Conservation (phyloP, 2,888 invertebrate species). For the Cataglyphis altisquamis region DNA sequence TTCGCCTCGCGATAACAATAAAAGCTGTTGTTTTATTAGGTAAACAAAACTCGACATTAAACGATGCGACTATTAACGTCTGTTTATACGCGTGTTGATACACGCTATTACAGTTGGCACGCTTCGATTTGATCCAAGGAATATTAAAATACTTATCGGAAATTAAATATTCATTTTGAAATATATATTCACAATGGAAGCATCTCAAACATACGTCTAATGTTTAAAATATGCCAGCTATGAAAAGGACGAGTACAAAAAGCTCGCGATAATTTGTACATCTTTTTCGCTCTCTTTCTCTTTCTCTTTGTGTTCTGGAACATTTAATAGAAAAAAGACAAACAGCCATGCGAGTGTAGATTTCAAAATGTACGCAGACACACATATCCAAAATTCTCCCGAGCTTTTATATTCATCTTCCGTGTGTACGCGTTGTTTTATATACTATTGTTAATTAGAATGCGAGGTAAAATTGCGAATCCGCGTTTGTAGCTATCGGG, state of each 20-base stretch:
- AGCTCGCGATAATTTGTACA: neutral
- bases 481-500: conserved; percentile 13
- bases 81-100: conserved; percentile 1
- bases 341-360: neutral
- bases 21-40: conserved; percentile 6
- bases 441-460: conserved; percentile 42
- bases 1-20: conserved; percentile 43
- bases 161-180: neutral
- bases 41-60: conserved; percentile 21
- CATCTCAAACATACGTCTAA: neutral
- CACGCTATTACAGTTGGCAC: neutral
- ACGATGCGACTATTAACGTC: neutral
- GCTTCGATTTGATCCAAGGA: neutral
- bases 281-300: neutral
- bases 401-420: conserved; percentile 28
- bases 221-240: neutral
- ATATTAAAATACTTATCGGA: neutral
- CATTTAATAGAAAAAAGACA: conserved; percentile 1
- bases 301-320: neutral
- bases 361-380: conserved; percentile 5
- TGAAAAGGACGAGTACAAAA: conserved; percentile 6
- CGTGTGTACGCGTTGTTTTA: conserved; percentile 23
- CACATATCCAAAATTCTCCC: neutral
- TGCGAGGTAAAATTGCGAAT: conserved; percentile 16
- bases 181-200: neutral